Conservation (phyloP, 2,113 vertebrate genomes). For the cat (Felis catus) region F.catus_Fca126_mat1.0 CM031415.1:179862001-179862500, state of each 20-base stretch:
- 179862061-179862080: constrained; percentile 93
- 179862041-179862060: constrained; percentile 90
- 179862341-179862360: constrained; percentile 52
- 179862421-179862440: constrained; percentile 61
- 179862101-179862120: constrained; percentile 92
- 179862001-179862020: constrained; percentile 83
- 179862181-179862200: constrained; percentile 79
- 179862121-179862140: constrained; percentile 92
- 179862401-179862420: constrained; percentile 67
- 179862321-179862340: neutral
- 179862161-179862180: constrained; percentile 84
- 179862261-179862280: constrained; percentile 86
- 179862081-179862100: constrained; percentile 86
- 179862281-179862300: constrained; percentile 81
- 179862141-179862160: constrained; percentile 89
- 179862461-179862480: constrained; percentile 57
- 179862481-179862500: constrained; percentile 61
- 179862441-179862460: constrained; percentile 73
- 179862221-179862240: constrained; percentile 85
- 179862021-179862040: constrained; percentile 87
- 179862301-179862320: constrained; percentile 57
- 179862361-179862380: constrained; percentile 66
- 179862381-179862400: constrained; percentile 63
- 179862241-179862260: constrained; percentile 85
- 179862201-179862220: constrained; percentile 89